These are phyloP conservation scores for Nothobranchius kuhntae DNA, from an alignment of 2,113 vertebrate genomes.

Conservation along the genomic window DNA sequence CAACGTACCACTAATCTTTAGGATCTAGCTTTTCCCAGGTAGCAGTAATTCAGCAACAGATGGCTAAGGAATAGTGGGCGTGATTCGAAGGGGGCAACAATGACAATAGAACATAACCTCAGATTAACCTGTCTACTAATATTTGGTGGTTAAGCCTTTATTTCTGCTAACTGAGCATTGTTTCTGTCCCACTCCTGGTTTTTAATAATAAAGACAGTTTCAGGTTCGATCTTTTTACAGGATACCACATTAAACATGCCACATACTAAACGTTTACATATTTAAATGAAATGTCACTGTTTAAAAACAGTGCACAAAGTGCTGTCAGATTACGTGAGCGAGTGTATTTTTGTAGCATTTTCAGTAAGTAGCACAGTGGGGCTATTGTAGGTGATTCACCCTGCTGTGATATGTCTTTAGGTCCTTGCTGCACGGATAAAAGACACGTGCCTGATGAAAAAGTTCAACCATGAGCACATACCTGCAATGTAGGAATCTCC, in stretches of 20 bases:
- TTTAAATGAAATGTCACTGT: not conserved
- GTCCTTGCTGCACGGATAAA: conserved; percentile 27
- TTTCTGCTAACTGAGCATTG: not conserved
- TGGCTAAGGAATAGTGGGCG: not conserved
- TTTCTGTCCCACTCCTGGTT: not conserved
- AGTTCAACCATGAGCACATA: not conserved
- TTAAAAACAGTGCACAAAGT: not conserved
- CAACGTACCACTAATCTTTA: conserved; percentile 2
- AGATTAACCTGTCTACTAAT: not conserved
- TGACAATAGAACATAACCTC: not conserved
- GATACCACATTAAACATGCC: not conserved
- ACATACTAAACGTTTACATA: not conserved
- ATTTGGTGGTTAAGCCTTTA: not conserved
- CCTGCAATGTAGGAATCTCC: not conserved
- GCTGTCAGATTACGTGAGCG: not conserved
- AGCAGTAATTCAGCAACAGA: not conserved
- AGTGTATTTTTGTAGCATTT: not conserved
- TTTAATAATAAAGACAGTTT: not conserved
- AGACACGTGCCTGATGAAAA: conserved; percentile 52
- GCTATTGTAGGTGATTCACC: conserved; percentile 12
- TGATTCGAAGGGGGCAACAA: not conserved
- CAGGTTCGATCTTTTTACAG: not conserved
- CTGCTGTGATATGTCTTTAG: conserved; percentile 23
- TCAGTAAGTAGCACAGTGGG: not conserved
- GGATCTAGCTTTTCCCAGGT: too few relatives aligned